Evolutionary conservation across 1,140 invertebrate genomes (phyloP).

Genomic region (Polypedilum pembai): DNA sequence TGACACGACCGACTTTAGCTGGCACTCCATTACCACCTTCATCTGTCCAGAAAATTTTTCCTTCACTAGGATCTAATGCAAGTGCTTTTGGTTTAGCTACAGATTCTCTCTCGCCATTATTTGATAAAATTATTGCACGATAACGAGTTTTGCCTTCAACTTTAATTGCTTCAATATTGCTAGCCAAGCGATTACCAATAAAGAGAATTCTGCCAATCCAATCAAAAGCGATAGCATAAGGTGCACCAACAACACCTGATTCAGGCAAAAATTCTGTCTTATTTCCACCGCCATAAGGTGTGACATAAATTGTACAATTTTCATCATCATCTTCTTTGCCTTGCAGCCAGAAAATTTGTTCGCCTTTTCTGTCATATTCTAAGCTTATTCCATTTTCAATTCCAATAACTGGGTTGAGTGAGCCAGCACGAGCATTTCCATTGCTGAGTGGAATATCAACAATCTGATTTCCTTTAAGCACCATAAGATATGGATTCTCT

Average conservation of each 20-base stretch:
- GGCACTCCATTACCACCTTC: constrained; percentile 85
- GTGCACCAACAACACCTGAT: constrained; percentile 79
- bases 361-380: constrained; percentile 82
- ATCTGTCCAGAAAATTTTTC: constrained; percentile 93
- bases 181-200: constrained; percentile 83
- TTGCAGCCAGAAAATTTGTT: constrained; percentile 79
- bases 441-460: constrained; percentile 73
- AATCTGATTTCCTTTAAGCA: constrained; percentile 83
- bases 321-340: constrained; percentile 63
- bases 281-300: constrained; percentile 79
- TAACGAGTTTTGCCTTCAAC: constrained; percentile 77
- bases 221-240: constrained; percentile 87
- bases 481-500: constrained; percentile 81
- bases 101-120: constrained; percentile 78
- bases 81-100: constrained; percentile 83
- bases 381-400: constrained; percentile 81
- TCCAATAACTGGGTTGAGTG: constrained; percentile 81
- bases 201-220: constrained; percentile 94
- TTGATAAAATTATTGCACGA: constrained; percentile 80
- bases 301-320: constrained; percentile 77
- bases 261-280: constrained; percentile 74
- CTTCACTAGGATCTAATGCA: constrained; percentile 82
- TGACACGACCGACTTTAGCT: constrained; percentile 82
- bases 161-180: constrained; percentile 87
- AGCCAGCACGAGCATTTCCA: constrained; percentile 64